Conservation (phyloP, 2,113 vertebrate species). For the Thermophis baileyi region DNA sequence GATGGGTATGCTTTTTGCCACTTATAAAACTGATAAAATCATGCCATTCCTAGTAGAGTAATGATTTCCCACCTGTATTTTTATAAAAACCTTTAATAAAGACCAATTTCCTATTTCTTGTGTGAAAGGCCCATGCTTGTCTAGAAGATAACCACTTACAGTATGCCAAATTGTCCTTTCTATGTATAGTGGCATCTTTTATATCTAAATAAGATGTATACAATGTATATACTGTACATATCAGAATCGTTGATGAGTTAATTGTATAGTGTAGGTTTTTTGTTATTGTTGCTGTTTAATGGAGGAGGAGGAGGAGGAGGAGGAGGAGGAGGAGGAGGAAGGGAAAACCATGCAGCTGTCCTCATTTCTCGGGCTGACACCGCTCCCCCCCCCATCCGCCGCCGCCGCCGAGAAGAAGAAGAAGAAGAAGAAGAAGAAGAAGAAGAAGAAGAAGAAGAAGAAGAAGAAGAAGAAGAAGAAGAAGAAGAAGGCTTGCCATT, state of each 20-base stretch:
- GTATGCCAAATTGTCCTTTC: background rate
- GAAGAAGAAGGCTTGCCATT: background rate
- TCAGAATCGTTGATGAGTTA: background rate
- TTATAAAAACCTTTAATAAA: background rate
- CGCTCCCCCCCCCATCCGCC: too few relatives aligned
- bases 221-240: background rate
- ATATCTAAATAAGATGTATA: background rate
- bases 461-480: too few relatives aligned
- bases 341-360: too few relatives aligned
- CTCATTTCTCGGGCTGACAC: too few relatives aligned
- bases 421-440: too few relatives aligned
- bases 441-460: too few relatives aligned
- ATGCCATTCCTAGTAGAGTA: background rate
- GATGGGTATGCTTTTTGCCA: background rate
- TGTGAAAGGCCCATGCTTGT: slow-evolving; percentile 3
- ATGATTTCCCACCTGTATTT: background rate
- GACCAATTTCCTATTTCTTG: slow-evolving; percentile 1
- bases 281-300: background rate
- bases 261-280: background rate
- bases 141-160: slow-evolving; percentile 17
- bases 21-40: background rate
- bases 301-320: background rate
- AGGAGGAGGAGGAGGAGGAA: too few relatives aligned
- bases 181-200: background rate
- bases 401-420: too few relatives aligned